Evolutionary conservation across 2,888 invertebrate genomes (phyloP).

Genomic region (Drosophila putrida): DNA sequence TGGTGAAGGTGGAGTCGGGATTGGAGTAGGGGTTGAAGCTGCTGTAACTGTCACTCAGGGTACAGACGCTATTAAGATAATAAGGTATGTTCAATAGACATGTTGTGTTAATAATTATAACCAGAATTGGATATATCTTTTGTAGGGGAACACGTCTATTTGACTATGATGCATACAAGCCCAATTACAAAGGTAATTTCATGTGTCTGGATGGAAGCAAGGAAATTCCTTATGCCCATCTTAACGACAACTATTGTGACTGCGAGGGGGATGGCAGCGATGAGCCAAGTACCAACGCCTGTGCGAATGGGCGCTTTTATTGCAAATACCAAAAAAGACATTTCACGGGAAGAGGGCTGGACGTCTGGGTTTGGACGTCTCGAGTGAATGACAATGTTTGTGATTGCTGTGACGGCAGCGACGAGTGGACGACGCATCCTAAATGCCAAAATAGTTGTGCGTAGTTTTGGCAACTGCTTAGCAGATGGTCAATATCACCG

Average conservation of each 20-base stretch:
- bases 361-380: constrained; percentile 80
- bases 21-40: constrained; percentile 9
- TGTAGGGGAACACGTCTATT: constrained; percentile 84
- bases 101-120: not conserved
- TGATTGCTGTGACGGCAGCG: constrained; percentile 97
- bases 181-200: constrained; percentile 85
- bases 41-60: constrained; percentile 35
- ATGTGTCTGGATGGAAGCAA: constrained; percentile 85
- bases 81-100: constrained; percentile 64
- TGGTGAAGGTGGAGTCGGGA: constrained; percentile 13
- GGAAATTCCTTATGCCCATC: constrained; percentile 86
- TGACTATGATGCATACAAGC: constrained; percentile 85
- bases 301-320: constrained; percentile 93
- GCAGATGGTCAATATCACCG: constrained; percentile 24
- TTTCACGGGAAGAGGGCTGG: constrained; percentile 83
- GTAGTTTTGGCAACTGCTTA: constrained; percentile 51
- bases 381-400: constrained; percentile 97
- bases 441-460: constrained; percentile 79
- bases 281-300: constrained; percentile 95
- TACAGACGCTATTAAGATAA: constrained; percentile 78
- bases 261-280: constrained; percentile 91
- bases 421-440: constrained; percentile 88
- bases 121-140: not conserved
- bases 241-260: constrained; percentile 96
- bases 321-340: constrained; percentile 87